phyloP scores from a whole-genome alignment of 1,140 invertebrate genomes.

The Holotrichia oblita region DNA sequence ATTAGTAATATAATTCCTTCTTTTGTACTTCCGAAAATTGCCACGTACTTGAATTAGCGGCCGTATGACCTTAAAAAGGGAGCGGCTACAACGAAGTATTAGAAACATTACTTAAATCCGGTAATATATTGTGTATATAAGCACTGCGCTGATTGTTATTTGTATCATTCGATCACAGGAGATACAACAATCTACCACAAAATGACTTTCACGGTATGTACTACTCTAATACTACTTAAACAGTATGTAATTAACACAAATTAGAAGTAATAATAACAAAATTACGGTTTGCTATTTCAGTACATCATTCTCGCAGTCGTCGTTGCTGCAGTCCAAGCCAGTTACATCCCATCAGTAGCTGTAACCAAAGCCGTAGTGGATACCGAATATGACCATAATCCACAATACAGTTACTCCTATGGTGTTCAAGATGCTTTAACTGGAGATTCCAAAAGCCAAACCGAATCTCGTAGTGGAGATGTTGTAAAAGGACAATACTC shows the following conservation, averaged over 20 bases:
- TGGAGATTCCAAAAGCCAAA: constrained; percentile 72
- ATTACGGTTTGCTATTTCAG: constrained; percentile 55
- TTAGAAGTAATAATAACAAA: not conserved
- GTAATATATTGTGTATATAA: constrained; percentile 24
- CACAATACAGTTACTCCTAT: constrained; percentile 75
- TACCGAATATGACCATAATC: constrained; percentile 41
- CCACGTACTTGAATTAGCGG: not conserved
- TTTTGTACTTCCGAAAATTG: constrained; percentile 35
- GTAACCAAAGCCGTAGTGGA: constrained; percentile 37
- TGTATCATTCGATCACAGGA: constrained; percentile 27
- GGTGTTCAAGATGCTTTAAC: constrained; percentile 74
- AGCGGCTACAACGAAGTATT: constrained; percentile 3
- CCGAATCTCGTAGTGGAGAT: constrained; percentile 69
- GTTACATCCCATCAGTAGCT: constrained; percentile 26
- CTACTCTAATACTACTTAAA: not conserved
- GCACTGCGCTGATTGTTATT: not conserved
- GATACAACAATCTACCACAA: constrained; percentile 31
- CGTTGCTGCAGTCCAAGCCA: constrained; percentile 53
- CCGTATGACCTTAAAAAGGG: constrained; percentile 34
- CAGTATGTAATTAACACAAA: too few relatives aligned
- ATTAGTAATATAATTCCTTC: not conserved
- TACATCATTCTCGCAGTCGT: constrained; percentile 61
- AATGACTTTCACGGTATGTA: constrained; percentile 40
- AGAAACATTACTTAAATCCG: constrained; percentile 36
- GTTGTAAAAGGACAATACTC: constrained; percentile 67